phyloP scores from a whole-genome alignment of 2,888 invertebrate genomes.

The Terebella lapidaria region DNA sequence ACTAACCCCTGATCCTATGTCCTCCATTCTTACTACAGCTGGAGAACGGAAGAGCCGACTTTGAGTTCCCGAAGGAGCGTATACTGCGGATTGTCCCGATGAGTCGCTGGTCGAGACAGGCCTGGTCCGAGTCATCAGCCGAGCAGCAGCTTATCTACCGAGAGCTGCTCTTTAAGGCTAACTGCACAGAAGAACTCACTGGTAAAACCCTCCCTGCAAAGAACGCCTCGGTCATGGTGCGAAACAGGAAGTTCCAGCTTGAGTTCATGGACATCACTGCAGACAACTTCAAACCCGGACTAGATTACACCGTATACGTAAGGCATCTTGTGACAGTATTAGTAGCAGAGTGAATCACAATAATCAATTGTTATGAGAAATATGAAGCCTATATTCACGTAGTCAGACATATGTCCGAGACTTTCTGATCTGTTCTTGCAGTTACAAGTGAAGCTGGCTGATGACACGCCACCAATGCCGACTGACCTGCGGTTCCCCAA shows the following conservation, averaged over 20 bases:
- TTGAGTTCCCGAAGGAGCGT: background rate
- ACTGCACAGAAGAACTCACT: background rate
- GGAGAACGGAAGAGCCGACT: background rate
- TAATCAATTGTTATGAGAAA: no score
- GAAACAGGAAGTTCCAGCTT: background rate
- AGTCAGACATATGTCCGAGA: no score
- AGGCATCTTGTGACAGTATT: no score
- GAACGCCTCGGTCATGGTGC: background rate
- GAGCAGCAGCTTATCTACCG: background rate
- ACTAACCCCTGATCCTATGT: no score
- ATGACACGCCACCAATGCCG: background rate
- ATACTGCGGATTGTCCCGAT: background rate
- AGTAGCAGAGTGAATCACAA: no score
- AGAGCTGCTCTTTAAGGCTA: background rate
- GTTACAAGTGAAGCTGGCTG: background rate
- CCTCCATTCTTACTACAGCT: background rate
- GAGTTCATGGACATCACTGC: background rate
- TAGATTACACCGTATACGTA: background rate
- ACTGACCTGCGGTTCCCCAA: background rate
- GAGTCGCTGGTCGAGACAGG: no score
- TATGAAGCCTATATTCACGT: no score
- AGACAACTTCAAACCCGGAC: background rate
- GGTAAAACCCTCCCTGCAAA: background rate
- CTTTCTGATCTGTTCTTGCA: background rate
- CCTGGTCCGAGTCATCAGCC: no score